Percentiles rank a stretch among this genome's conserved stretches.
Conservation (phyloP, 2,888 invertebrate species). For the Philereme transversata region DNA sequence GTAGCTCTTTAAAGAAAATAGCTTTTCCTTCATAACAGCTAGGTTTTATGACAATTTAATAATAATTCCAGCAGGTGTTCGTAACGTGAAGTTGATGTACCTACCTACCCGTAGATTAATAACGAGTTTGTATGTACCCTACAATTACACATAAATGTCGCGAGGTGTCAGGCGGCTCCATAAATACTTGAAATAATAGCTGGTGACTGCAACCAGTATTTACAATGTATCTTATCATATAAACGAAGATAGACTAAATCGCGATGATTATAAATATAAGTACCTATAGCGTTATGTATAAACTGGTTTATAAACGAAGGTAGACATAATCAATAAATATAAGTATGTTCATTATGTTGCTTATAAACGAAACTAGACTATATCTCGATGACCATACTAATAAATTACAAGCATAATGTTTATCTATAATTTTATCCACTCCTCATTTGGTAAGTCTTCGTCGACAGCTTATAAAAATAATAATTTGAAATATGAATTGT, state of each 20-base stretch:
- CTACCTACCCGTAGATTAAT: conserved; percentile 28
- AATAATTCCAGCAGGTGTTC: conserved; percentile 49
- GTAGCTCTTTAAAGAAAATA: conserved; percentile 14
- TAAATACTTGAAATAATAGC: conserved; percentile 31
- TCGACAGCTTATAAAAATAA: too few relatives aligned
- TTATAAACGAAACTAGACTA: too few relatives aligned
- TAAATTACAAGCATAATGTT: too few relatives aligned
- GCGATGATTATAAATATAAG: neutral
- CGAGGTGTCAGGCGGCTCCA: conserved; percentile 52
- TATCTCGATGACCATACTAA: too few relatives aligned
- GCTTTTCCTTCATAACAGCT: conserved; percentile 20
- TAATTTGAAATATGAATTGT: conserved; percentile 4
- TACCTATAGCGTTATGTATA: neutral
- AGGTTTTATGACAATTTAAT: conserved; percentile 3
- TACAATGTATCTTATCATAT: conserved; percentile 1
- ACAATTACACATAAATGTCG: conserved; percentile 70
- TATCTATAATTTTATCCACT: too few relatives aligned
- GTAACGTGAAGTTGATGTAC: conserved; percentile 25
- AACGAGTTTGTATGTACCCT: conserved; percentile 37
- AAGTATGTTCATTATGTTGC: too few relatives aligned
- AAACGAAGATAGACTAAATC: neutral
- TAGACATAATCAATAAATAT: too few relatives aligned
- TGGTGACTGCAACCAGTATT: conserved; percentile 13
- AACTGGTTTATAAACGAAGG: too few relatives aligned
- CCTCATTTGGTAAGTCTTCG: too few relatives aligned